phyloP scores from a whole-genome alignment of 2,113 vertebrate species.

The Gymnocephalus cernua region DNA sequence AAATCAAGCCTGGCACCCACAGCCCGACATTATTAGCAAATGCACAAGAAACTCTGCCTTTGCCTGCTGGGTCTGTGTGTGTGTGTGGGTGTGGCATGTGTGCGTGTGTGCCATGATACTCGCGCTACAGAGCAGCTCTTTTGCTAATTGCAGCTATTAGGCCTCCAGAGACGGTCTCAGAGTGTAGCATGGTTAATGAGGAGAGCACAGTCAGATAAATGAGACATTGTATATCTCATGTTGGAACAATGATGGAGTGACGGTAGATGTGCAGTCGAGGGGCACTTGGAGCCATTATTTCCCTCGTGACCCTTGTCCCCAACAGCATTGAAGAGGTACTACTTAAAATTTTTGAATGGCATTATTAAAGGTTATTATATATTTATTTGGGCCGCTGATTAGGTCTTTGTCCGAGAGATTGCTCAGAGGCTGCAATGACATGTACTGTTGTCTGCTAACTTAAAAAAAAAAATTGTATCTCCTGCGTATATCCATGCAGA shows the following conservation, averaged over 20 bases:
- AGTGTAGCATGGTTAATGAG: slow-evolving; percentile 69
- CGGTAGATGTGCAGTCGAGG: slow-evolving; percentile 36
- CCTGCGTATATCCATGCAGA: no score
- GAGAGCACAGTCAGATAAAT: slow-evolving; percentile 71
- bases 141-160: slow-evolving; percentile 81
- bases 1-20: slow-evolving; percentile 79
- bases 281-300: slow-evolving; percentile 24
- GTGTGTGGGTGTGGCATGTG: slow-evolving; percentile 35
- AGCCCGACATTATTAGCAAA: slow-evolving; percentile 75
- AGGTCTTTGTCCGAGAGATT: slow-evolving; percentile 43
- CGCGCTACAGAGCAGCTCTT: slow-evolving; percentile 47
- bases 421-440: background rate
- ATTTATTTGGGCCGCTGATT: slow-evolving; percentile 49
- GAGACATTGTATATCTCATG: slow-evolving; percentile 72
- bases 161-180: slow-evolving; percentile 52
- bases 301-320: slow-evolving; percentile 21
- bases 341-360: slow-evolving; percentile 33
- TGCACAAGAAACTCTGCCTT: slow-evolving; percentile 62
- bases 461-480: no score
- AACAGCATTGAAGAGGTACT: background rate
- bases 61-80: slow-evolving; percentile 54
- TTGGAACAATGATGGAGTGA: slow-evolving; percentile 63
- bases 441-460: background rate
- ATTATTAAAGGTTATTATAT: slow-evolving; percentile 47
- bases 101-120: slow-evolving; percentile 54